Base-by-base conservation (phyloP, 2,888 invertebrate genomes). In the Ariolimax columbianus region DNA sequence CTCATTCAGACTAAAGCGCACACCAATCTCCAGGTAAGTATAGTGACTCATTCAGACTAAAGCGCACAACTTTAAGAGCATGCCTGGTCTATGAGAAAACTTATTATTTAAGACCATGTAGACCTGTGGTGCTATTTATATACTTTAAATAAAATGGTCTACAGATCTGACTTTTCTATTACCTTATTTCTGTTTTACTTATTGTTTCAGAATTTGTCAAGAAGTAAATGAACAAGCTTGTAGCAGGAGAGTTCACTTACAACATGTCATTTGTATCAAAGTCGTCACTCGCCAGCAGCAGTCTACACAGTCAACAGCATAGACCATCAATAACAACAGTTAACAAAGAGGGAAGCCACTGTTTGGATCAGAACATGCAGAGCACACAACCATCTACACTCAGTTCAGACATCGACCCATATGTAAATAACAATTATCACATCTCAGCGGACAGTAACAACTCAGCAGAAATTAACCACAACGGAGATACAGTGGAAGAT, bases 271-370 rank as follows among this genome's bases (percentile, higher is more conserved):
- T 79, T n/a, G 51, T 84, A 33, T 72, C 78, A 78, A 72, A 78
- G 30, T 43, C 70, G 33, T 51, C 83, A 59, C 72, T 80, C 77
- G 2, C 47, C 43, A 77, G 80, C 66, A 47, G 85, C 77, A 33
- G 85, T 82, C 40, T 88, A 75, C 81, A 73, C 66, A 72, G 47
- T 51, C 86, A 70, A 26, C 84, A 55, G 68, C 51, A 47, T 38
- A 68, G 63, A 3, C 9, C 73, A 11, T 38, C 63, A 17, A 38
- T 36, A 9, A 26, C 72, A n/a, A 6, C 40, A 33, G 40, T 30
- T 30, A 23, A 19, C 17, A 0, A 43, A n/a, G 72, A 47, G 11
- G 72, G 17, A 1, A 59, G 17, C 23, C 23, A 51, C 33, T 26
- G 77, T 66, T 23, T 83, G 14, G 68, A 26, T 14, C 23, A 51